Evolutionary conservation across 35 echinoderm and acorn worm genomes (phyloP).

Genomic region (Ophiothrix spiculata): DNA sequence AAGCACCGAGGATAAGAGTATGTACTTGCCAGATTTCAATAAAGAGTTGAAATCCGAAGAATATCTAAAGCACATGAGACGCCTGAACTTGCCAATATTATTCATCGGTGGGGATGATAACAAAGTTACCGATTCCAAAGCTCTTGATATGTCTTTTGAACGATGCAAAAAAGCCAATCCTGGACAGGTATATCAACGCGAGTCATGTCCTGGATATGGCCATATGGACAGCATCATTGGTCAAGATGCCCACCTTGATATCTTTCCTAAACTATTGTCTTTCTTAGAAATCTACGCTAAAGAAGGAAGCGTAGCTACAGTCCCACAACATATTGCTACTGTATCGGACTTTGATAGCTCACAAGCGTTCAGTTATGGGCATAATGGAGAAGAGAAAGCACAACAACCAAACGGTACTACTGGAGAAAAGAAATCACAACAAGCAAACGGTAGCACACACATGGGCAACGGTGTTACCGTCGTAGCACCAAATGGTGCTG

Average conservation of each 20-base stretch:
- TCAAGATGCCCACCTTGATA: conserved; percentile 43
- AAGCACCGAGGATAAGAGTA: conserved; percentile 1
- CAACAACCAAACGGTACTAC: no score
- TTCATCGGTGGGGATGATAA: conserved; percentile 65
- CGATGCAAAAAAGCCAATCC: conserved; percentile 57
- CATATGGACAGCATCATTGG: conserved; percentile 68
- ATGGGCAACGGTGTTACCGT: no score
- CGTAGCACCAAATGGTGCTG: no score
- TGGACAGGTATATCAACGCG: conserved; percentile 51
- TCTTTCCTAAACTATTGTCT: conserved; percentile 60
- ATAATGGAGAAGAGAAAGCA: no score
- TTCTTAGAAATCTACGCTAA: conserved; percentile 62
- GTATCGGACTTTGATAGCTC: no score
- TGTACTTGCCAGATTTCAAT: conserved; percentile 51
- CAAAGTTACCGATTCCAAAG: conserved; percentile 52
- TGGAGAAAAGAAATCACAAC: no score
- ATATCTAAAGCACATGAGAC: conserved; percentile 55
- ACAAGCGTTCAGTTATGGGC: no score
- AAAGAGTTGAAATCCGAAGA: conserved; percentile 30
- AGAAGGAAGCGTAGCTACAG: neutral
- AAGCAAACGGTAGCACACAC: no score
- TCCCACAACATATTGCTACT: neutral
- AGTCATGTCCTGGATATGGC: conserved; percentile 39
- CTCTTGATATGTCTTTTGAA: conserved; percentile 39
- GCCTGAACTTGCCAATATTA: conserved; percentile 53